A percentile compares a stretch with the other conserved stretches of the same genome.
These are phyloP conservation scores for Ophioninae sp. DNA, from an alignment of 2,888 invertebrate genomes.

Conservation along the genomic window DNA sequence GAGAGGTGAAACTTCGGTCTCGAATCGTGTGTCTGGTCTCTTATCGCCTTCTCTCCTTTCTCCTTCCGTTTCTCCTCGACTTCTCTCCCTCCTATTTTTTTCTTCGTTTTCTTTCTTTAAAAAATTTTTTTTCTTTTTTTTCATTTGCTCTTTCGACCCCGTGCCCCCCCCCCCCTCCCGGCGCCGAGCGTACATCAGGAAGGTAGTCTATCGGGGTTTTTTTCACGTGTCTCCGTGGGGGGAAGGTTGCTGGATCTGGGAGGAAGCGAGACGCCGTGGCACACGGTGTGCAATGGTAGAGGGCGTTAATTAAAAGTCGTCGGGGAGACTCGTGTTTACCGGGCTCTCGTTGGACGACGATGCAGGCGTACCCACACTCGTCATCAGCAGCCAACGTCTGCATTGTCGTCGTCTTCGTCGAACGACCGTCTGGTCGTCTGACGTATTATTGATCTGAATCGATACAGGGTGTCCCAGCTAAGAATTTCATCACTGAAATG, in stretches of 20 bases:
- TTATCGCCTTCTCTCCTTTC: conserved; percentile 51
- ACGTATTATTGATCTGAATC: conserved; percentile 52
- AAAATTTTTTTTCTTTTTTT: conserved; percentile 27
- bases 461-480: too few relatives aligned
- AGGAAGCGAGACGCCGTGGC: conserved; percentile 40
- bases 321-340: conserved; percentile 52
- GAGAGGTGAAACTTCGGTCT: conserved; percentile 48
- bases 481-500: too few relatives aligned
- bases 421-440: conserved; percentile 10
- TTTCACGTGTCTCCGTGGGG: background rate
- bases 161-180: conserved; percentile 3
- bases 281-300: conserved; percentile 63
- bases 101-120: too few relatives aligned
- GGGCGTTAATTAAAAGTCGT: conserved; percentile 65
- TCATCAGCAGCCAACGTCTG: background rate
- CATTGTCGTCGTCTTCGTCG: conserved; percentile 5
- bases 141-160: conserved; percentile 41
- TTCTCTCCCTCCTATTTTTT: conserved; percentile 19
- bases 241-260: conserved; percentile 6
- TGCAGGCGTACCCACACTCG: conserved; percentile 26
- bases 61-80: conserved; percentile 44
- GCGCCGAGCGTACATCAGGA: background rate
- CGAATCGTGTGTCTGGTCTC: conserved; percentile 29
- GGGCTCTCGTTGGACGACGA: conserved; percentile 52
- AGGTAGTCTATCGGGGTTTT: conserved; percentile 31